phyloP scores from a whole-genome alignment of 1,140 invertebrate species.

The Camponotus pennsylvanicus region DNA sequence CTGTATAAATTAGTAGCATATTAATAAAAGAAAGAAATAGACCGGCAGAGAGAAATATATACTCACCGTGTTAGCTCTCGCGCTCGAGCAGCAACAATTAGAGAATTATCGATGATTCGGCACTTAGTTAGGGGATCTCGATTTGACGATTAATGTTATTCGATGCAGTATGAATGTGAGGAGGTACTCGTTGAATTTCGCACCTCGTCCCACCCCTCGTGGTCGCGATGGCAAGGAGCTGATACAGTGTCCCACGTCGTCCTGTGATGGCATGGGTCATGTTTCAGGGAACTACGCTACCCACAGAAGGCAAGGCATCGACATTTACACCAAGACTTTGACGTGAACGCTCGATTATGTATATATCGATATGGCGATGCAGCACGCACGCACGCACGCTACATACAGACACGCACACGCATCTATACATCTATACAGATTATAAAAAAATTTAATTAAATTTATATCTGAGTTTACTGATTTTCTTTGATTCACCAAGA shows the following conservation, averaged over 20 bases:
- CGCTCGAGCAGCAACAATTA: slow-evolving; percentile 13
- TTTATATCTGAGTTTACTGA: neutral
- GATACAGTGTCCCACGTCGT: slow-evolving; percentile 91
- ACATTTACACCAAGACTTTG: slow-evolving; percentile 77
- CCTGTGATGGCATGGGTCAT: slow-evolving; percentile 92
- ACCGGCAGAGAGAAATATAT: too few species aligned
- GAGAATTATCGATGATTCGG: slow-evolving; percentile 17
- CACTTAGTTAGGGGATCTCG: slow-evolving; percentile 16
- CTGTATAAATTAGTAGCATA: neutral
- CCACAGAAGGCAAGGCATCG: slow-evolving; percentile 89
- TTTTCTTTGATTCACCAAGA: slow-evolving; percentile 4
- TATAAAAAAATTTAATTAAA: too few species aligned
- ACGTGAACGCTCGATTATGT: slow-evolving; percentile 67
- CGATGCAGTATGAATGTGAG: slow-evolving; percentile 85
- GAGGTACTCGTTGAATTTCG: slow-evolving; percentile 85
- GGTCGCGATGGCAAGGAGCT: slow-evolving; percentile 90
- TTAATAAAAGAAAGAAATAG: neutral
- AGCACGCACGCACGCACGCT: slow-evolving; percentile 75
- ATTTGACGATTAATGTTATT: slow-evolving; percentile 78
- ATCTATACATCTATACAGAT: neutral
- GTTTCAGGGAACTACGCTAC: slow-evolving; percentile 92
- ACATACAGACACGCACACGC: slow-evolving; percentile 32
- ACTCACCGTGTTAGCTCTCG: neutral
- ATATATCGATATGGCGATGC: slow-evolving; percentile 73
- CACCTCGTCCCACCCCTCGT: slow-evolving; percentile 84